Percentiles rank a stretch among this genome's conserved stretches.
phyloP scores from a whole-genome alignment of 1,140 invertebrate species.

The Caenorhabditis inopinata region DNA sequence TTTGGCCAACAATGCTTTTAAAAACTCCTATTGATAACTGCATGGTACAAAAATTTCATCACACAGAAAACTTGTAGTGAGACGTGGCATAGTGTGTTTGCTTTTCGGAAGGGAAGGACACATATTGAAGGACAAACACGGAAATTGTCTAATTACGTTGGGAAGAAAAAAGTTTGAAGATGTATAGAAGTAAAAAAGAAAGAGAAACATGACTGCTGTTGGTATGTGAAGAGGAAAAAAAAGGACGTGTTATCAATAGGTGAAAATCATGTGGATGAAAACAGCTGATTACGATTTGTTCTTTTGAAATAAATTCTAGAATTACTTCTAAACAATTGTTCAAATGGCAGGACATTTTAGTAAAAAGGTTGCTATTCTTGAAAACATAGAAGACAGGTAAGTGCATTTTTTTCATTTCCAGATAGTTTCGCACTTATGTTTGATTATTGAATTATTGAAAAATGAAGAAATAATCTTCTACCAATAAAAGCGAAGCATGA shows the following conservation, averaged over 20 bases:
- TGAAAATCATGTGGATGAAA: neutral
- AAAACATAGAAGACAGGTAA: no score
- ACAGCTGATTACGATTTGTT: neutral
- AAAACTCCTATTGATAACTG: neutral
- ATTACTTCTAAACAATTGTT: no score
- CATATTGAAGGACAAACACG: conserved; percentile 24
- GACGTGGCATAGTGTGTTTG: neutral
- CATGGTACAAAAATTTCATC: neutral
- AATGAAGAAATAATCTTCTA: no score
- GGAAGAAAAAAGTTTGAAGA: neutral
- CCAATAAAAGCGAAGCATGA: no score
- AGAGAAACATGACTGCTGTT: neutral
- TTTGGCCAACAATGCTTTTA: neutral
- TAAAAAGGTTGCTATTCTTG: no score
- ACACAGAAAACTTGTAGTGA: neutral
- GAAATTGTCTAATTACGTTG: neutral
- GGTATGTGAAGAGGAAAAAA: neutral
- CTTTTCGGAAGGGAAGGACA: neutral
- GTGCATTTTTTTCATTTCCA: no score
- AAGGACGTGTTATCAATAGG: neutral
- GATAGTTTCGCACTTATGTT: no score
- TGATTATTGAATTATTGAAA: no score
- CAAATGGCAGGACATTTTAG: no score
- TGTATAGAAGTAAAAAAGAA: neutral
- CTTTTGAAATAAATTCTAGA: no score